These are phyloP conservation scores for Iphiclides podalirius DNA, from an alignment of 2,888 invertebrate species.

Conservation along the genomic window DNA sequence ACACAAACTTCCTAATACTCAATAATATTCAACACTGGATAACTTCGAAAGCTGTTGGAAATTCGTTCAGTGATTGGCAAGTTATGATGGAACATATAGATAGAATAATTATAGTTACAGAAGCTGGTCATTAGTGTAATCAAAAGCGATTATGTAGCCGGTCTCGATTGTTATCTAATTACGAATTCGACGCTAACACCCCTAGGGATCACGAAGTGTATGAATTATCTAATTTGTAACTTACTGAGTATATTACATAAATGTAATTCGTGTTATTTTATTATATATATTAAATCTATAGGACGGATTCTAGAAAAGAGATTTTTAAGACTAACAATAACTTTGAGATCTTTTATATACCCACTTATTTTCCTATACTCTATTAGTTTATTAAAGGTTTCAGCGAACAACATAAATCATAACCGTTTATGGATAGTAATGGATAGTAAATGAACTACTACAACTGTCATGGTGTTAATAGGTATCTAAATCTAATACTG, in stretches of 20 bases:
- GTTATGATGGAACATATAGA: constrained; percentile 35
- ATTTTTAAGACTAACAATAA: too few relatives aligned
- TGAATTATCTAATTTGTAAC: constrained; percentile 5
- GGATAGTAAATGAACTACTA: too few relatives aligned
- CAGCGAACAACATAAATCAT: too few relatives aligned
- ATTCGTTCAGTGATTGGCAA: constrained; percentile 41
- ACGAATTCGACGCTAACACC: constrained; percentile 61
- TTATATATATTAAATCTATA: too few relatives aligned
- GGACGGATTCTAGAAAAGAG: too few relatives aligned
- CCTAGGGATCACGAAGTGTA: constrained; percentile 48
- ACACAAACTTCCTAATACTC: constrained; percentile 30
- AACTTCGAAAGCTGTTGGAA: constrained; percentile 36
- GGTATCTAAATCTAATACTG: too few relatives aligned
- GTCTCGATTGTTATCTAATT: constrained; percentile 73
- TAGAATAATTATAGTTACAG: constrained; percentile 35
- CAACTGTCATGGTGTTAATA: too few relatives aligned
- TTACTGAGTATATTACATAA: background rate
- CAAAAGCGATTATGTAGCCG: constrained; percentile 54
- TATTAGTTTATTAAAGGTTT: too few relatives aligned
- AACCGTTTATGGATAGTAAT: too few relatives aligned
- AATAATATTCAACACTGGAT: constrained; percentile 9
- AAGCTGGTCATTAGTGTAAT: constrained; percentile 54
- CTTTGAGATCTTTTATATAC: too few relatives aligned
- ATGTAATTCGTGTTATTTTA: background rate
- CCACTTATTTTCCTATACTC: too few relatives aligned